phyloP scores from a whole-genome alignment of 2,888 invertebrate species.

The Eurytoma californica region DNA sequence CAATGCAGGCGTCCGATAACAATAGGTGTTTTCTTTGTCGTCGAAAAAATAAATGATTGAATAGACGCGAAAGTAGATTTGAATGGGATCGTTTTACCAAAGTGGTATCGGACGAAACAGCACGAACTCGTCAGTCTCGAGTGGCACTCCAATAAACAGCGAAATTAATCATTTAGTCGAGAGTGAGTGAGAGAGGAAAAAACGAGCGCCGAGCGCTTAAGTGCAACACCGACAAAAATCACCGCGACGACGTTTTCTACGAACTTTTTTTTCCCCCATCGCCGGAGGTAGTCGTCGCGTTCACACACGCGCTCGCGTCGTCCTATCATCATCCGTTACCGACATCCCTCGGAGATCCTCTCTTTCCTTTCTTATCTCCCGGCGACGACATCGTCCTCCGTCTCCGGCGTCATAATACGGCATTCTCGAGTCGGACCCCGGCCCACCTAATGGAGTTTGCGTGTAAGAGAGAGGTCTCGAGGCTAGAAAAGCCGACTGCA shows the following conservation, averaged over 20 bases:
- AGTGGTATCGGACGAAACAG: no score
- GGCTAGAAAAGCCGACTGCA: slow-evolving; percentile 30
- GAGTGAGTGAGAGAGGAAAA: background rate
- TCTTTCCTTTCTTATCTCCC: slow-evolving; percentile 35
- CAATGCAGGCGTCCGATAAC: no score
- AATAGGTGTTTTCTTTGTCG: no score
- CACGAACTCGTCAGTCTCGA: no score
- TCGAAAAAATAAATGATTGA: no score
- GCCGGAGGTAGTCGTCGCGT: background rate
- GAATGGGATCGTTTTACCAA: no score
- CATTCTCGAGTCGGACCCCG: slow-evolving; percentile 63
- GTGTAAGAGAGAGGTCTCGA: slow-evolving; percentile 68
- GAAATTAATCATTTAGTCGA: slow-evolving; percentile 17
- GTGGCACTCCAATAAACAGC: background rate
- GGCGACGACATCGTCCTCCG: slow-evolving; percentile 10
- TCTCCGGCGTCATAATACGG: slow-evolving; percentile 64
- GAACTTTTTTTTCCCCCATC: background rate
- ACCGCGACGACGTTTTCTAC: slow-evolving; percentile 7
- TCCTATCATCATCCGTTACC: slow-evolving; percentile 34
- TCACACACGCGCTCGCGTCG: background rate
- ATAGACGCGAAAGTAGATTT: no score
- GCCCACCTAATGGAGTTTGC: slow-evolving; percentile 73
- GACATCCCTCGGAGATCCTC: slow-evolving; percentile 22
- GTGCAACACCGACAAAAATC: background rate
- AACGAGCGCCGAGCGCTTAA: background rate